Evolutionary conservation across 2,797 vertebrate species (phyloP).

Genomic region (Anas flavirostris): DNA sequence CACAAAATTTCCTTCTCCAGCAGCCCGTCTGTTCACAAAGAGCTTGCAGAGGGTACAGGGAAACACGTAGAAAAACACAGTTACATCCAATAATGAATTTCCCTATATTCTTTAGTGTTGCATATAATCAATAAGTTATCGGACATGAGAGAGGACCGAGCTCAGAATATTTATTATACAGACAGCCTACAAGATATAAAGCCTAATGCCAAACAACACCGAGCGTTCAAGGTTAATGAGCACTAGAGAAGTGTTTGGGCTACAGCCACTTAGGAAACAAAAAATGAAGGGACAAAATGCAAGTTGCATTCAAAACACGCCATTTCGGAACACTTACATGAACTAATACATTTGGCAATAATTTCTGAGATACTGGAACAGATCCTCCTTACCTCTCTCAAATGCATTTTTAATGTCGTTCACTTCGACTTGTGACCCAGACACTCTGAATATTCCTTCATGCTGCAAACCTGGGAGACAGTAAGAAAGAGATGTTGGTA

Average conservation of each 20-base stretch:
- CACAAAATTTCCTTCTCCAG: neutral
- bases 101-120: neutral
- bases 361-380: neutral
- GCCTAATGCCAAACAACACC: neutral
- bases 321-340: neutral
- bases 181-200: neutral
- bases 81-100: constrained; percentile 10
- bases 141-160: neutral
- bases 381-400: constrained; percentile 88
- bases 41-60: neutral
- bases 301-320: neutral
- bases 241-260: neutral
- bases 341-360: neutral
- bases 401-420: constrained; percentile 99
- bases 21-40: neutral
- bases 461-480: constrained; percentile 89
- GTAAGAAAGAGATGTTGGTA: neutral
- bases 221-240: constrained; percentile 16
- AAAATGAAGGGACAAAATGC: neutral
- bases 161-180: constrained; percentile 13
- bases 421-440: constrained; percentile 97
- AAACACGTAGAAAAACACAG: neutral
- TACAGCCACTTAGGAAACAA: neutral
- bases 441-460: constrained; percentile 97
- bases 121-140: constrained; percentile 38